These are phyloP conservation scores for Microtus ochrogaster DNA, from an alignment of 2,113 vertebrate genomes.

Conservation along the genomic window DNA sequence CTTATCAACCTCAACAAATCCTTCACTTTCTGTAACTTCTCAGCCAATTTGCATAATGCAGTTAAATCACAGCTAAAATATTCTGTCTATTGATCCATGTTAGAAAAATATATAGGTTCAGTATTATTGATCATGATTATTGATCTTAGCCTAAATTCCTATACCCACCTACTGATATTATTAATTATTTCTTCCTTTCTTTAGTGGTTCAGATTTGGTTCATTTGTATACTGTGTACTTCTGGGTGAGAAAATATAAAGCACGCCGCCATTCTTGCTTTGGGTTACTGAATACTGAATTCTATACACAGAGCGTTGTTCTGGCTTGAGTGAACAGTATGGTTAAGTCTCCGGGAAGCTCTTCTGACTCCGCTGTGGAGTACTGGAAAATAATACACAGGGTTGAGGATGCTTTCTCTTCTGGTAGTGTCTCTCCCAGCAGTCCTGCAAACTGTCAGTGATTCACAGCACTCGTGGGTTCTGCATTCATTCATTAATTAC, in stretches of 20 bases:
- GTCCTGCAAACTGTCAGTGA: not conserved
- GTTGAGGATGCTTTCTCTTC: not conserved
- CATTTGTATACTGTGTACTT: not conserved
- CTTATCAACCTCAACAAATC: slow-evolving; percentile 28
- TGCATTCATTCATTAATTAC: not conserved
- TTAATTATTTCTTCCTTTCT: slow-evolving; percentile 1
- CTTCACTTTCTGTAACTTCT: slow-evolving; percentile 6
- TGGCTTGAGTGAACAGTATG: not conserved
- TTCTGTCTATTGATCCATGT: slow-evolving; percentile 16
- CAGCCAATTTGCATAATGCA: not conserved
- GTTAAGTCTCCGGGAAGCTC: not conserved
- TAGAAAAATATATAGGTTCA: slow-evolving; percentile 43
- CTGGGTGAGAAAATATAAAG: not conserved
- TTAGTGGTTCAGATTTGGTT: not conserved
- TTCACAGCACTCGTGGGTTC: not conserved
- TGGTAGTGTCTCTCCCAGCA: not conserved
- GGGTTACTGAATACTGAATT: not conserved
- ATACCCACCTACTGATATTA: not conserved
- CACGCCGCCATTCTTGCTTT: not conserved
- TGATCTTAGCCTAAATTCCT: slow-evolving; percentile 56
- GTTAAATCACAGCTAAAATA: slow-evolving; percentile 25
- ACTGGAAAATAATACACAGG: not conserved
- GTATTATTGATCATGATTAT: slow-evolving; percentile 2
- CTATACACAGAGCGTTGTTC: not conserved
- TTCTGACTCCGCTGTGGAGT: not conserved